Evolutionary conservation across 2,888 invertebrate genomes (phyloP).

Genomic region (Cetonia aurata): DNA sequence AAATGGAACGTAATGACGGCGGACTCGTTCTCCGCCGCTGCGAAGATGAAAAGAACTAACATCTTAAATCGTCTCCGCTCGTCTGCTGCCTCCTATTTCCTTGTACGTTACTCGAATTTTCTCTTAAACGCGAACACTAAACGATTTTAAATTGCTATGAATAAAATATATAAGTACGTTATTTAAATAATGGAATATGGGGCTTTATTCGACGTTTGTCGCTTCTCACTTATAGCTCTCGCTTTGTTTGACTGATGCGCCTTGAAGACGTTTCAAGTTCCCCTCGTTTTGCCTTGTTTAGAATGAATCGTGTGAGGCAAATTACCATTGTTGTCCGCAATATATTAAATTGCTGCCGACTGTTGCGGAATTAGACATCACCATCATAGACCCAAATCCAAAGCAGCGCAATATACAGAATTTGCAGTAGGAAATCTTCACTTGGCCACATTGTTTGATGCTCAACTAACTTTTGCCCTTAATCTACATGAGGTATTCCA

Average conservation of each 20-base stretch:
- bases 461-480: too few species aligned
- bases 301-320: background rate
- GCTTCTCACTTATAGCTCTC: slow-evolving; percentile 14
- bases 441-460: too few species aligned
- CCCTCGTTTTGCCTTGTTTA: slow-evolving; percentile 5
- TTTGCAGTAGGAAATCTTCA: too few species aligned
- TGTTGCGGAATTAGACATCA: background rate
- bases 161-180: slow-evolving; percentile 46
- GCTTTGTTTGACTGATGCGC: slow-evolving; percentile 24
- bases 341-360: slow-evolving; percentile 17
- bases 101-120: slow-evolving; percentile 42
- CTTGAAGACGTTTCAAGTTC: slow-evolving; percentile 16
- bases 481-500: too few species aligned
- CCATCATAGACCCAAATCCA: too few species aligned
- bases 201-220: slow-evolving; percentile 37
- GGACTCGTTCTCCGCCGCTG: slow-evolving; percentile 40
- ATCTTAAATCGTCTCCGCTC: slow-evolving; percentile 44
- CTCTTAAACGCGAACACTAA: slow-evolving; percentile 49
- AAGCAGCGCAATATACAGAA: too few species aligned
- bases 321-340: slow-evolving; percentile 17
- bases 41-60: slow-evolving; percentile 52
- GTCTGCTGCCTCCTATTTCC: slow-evolving; percentile 25
- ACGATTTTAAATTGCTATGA: slow-evolving; percentile 54
- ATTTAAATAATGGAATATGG: slow-evolving; percentile 44
- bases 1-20: slow-evolving; percentile 55